Base-by-base conservation (phyloP, 2,888 invertebrate genomes). In the Cordilura impudica region DNA sequence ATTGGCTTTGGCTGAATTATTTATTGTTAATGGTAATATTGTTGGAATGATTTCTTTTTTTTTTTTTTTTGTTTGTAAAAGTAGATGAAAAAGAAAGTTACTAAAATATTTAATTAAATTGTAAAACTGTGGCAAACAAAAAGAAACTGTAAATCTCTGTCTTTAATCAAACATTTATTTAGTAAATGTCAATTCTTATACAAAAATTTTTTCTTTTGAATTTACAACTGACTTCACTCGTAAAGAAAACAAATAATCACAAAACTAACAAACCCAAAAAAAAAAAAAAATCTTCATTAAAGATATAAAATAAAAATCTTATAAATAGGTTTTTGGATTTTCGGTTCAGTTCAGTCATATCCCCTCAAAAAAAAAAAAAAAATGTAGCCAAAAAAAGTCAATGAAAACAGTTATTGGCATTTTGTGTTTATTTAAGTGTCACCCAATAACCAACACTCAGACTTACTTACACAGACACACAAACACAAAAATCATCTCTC, bases 401-500 rank as follows among this genome's bases (percentile, higher is more conserved):
- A 69, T 19, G 61, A 31, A 56, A 69, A 56, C 39, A 29, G 19
- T 75, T 75, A 75, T 79, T 79, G 79, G 67, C 56, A 79, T 75
- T 73, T 71, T 58, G 49, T 79, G 75, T 79, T 79, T 79, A 72
- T 79, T 79, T 72, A 75, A 79, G 71, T 79, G 71, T 75, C 79
- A 79, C 49, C 71, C 79, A 79, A 75, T 79, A 67, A 72, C 66
- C 51, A 75, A 79, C 61, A 70, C 35, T 54, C 47, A 61, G 53
- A 53, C 47, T 47, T 10, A 31, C 31, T n/a, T n/a, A n/a, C n/a
- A n/a, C n/a, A n/a, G n/a, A n/a, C n/a, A n/a, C n/a, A 43, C 10
- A 18, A 39, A 51, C 26, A 49, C 8, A 49, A 60, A 53, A 45
- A 31, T 65, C 16, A 16, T 19, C 47, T 7, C n/a, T 63, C 29